Evolutionary conservation across 2,888 invertebrate genomes (phyloP).

Genomic region (Sminthurinus aureus): DNA sequence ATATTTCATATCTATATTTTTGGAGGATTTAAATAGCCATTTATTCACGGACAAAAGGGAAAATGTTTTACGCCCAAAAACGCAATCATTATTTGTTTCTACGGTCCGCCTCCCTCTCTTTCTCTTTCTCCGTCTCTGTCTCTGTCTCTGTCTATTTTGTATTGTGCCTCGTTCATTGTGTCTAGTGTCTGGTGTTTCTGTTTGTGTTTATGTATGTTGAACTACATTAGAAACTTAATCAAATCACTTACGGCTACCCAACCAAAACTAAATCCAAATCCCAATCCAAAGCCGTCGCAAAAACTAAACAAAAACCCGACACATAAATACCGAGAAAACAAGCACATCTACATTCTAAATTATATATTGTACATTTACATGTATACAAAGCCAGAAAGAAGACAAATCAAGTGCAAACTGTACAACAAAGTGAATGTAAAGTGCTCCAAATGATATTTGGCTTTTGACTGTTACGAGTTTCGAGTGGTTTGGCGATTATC

Average conservation of each 20-base stretch:
- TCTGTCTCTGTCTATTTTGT: too few species aligned
- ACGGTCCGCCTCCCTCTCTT: not conserved
- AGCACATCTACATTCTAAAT: not conserved
- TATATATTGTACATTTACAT: not conserved
- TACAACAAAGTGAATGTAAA: too few species aligned
- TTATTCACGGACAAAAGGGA: not conserved
- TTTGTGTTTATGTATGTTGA: not conserved
- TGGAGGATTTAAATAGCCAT: conserved; percentile 28
- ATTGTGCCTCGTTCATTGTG: too few species aligned
- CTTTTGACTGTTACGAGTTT: too few species aligned
- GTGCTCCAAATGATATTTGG: too few species aligned
- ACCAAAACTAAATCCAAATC: not conserved
- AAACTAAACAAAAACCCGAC: not conserved
- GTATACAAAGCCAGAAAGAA: not conserved
- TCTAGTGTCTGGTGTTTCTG: too few species aligned
- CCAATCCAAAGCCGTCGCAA: not conserved
- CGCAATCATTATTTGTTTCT: not conserved
- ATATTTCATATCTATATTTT: conserved; percentile 28
- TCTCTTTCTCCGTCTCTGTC: too few species aligned
- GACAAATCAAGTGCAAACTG: too few species aligned
- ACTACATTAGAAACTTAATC: conserved; percentile 22
- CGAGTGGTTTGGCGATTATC: too few species aligned
- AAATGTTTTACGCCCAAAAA: conserved; percentile 19
- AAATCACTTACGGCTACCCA: conserved; percentile 14
- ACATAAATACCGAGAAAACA: not conserved